phyloP scores from a whole-genome alignment of 1,140 invertebrate species.

The Achatina immaculata region DNA sequence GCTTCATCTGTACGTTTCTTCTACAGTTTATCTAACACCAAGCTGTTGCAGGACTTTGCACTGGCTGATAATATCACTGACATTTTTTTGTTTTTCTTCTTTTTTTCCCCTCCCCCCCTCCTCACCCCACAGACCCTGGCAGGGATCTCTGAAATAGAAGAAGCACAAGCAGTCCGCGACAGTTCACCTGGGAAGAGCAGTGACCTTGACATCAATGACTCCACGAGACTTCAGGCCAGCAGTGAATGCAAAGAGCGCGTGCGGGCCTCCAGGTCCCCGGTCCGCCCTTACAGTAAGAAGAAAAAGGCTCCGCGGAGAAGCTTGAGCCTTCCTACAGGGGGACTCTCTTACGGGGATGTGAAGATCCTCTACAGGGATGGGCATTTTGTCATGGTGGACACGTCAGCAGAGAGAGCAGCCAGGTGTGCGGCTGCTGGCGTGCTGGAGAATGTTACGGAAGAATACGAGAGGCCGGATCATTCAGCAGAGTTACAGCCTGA shows the following conservation, averaged over 20 bases:
- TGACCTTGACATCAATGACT: background rate
- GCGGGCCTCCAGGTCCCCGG: slow-evolving; percentile 23
- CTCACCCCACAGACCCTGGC: slow-evolving; percentile 49
- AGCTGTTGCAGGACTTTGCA: no score
- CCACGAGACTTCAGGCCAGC: slow-evolving; percentile 31
- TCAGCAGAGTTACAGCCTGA: background rate
- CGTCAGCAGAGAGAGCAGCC: background rate
- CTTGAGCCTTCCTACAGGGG: slow-evolving; percentile 53
- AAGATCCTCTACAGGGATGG: slow-evolving; percentile 56
- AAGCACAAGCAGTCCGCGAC: slow-evolving; percentile 32
- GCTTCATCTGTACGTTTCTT: no score
- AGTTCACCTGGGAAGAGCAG: slow-evolving; percentile 24
- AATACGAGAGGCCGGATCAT: background rate
- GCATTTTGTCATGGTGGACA: slow-evolving; percentile 51
- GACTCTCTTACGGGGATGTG: slow-evolving; percentile 48
- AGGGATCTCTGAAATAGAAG: slow-evolving; percentile 55
- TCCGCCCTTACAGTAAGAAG: background rate
- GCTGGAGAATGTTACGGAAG: background rate
- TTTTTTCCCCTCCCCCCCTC: background rate
- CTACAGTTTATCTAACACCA: no score
- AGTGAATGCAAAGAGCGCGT: slow-evolving; percentile 7
- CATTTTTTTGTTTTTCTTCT: slow-evolving; percentile 2
- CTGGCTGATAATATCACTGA: no score
- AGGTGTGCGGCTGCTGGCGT: background rate
- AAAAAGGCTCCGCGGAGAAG: slow-evolving; percentile 41